Percentiles rank a stretch among this genome's conserved stretches.
Conservation (phyloP, 2,888 invertebrate genomes). For the Platycnemis pennipes region DNA sequence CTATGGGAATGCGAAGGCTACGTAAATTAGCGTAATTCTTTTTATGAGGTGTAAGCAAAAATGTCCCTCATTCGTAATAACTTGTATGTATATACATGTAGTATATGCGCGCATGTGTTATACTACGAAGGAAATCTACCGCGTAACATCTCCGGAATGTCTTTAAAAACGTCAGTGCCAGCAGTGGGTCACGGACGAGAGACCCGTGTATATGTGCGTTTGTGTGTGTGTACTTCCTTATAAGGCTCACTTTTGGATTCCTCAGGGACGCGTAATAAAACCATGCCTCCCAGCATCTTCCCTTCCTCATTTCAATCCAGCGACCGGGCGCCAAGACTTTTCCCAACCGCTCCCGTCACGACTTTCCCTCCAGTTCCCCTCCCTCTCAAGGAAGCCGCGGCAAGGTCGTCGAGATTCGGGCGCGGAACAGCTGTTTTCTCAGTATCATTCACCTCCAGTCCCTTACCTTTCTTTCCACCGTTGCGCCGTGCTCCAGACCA, state of each 20-base stretch:
- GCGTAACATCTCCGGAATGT: neutral
- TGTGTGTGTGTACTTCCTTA: constrained; percentile 22
- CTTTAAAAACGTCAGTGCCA: neutral
- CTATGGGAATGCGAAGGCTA: neutral
- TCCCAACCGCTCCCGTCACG: neutral
- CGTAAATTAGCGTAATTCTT: neutral
- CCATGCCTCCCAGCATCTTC: neutral
- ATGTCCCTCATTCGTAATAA: neutral
- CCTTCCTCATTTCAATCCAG: constrained; percentile 4
- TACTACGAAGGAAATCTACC: neutral
- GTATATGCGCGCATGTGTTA: too few relatives aligned
- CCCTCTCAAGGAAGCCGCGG: neutral
- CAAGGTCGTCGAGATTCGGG: neutral
- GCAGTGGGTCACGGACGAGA: neutral
- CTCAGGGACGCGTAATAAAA: constrained; percentile 5
- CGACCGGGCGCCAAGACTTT: neutral
- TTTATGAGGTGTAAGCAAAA: neutral
- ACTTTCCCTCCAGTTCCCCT: neutral
- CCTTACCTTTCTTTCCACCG: neutral
- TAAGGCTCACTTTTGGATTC: constrained; percentile 19
- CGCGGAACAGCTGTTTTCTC: constrained; percentile 2
- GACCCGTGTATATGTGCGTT: neutral
- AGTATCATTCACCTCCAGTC: neutral
- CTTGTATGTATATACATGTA: neutral
- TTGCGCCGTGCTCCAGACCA: neutral